Conservation (phyloP, 2,888 invertebrate species). For the Drepana falcataria region DNA sequence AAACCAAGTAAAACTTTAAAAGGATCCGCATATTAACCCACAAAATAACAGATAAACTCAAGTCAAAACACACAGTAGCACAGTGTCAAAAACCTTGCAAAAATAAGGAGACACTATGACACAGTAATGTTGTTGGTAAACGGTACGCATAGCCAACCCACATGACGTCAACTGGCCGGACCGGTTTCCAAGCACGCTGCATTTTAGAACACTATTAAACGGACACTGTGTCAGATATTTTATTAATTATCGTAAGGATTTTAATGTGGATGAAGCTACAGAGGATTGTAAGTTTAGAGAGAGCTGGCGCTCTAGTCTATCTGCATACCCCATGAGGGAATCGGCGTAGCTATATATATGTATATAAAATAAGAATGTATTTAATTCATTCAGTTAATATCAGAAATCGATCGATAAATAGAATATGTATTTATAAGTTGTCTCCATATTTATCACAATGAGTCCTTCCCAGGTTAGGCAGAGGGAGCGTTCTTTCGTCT, state of each 20-base stretch:
- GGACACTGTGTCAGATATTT: not conserved
- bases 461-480: no score
- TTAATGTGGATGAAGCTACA: no score
- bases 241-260: not conserved
- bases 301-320: no score
- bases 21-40: not conserved
- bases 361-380: no score
- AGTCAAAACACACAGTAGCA: not conserved
- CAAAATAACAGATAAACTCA: not conserved
- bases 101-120: not conserved
- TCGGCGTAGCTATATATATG: no score
- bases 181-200: slow-evolving; percentile 34
- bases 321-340: no score
- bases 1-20: not conserved
- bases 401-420: no score
- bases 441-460: no score
- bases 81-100: not conserved
- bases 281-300: no score
- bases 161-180: slow-evolving; percentile 40
- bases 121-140: slow-evolving; percentile 5
- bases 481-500: no score
- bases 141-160: slow-evolving; percentile 23
- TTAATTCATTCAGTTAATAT: no score
- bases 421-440: no score
- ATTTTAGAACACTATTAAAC: slow-evolving; percentile 13